phyloP scores from a whole-genome alignment of 2,888 invertebrate genomes.

The Eristalis intricaria region DNA sequence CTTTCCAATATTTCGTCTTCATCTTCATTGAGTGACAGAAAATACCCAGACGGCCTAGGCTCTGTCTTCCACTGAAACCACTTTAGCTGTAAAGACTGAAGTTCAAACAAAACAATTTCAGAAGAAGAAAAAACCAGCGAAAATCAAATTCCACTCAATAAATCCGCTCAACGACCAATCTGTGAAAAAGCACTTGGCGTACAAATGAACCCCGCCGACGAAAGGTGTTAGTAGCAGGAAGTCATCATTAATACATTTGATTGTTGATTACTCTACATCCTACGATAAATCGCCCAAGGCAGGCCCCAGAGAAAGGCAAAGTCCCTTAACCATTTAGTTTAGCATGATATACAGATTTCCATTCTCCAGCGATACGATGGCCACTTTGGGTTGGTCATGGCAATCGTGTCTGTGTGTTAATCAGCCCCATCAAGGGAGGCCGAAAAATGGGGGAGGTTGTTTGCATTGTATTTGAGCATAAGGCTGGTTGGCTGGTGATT shows the following conservation, averaged over 20 bases:
- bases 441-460: not conserved
- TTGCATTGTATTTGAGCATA: not conserved
- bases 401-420: not conserved
- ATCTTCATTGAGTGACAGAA: too few relatives aligned
- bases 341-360: not conserved
- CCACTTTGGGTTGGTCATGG: not conserved
- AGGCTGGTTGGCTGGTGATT: not conserved
- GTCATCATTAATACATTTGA: not conserved
- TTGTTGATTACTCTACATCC: not conserved
- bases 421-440: not conserved
- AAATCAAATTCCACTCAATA: not conserved
- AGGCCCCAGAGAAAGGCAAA: not conserved
- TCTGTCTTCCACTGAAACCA: too few relatives aligned
- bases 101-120: too few relatives aligned
- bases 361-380: not conserved
- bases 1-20: too few relatives aligned
- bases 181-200: not conserved
- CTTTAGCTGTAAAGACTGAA: too few relatives aligned
- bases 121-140: not conserved
- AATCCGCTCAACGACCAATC: not conserved
- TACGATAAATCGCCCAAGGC: not conserved
- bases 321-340: not conserved
- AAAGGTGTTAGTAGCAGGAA: not conserved
- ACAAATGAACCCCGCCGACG: not conserved
- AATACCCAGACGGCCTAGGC: too few relatives aligned